phyloP scores from a whole-genome alignment of 2,797 vertebrate species.

The Lithobates sylvaticus region DNA sequence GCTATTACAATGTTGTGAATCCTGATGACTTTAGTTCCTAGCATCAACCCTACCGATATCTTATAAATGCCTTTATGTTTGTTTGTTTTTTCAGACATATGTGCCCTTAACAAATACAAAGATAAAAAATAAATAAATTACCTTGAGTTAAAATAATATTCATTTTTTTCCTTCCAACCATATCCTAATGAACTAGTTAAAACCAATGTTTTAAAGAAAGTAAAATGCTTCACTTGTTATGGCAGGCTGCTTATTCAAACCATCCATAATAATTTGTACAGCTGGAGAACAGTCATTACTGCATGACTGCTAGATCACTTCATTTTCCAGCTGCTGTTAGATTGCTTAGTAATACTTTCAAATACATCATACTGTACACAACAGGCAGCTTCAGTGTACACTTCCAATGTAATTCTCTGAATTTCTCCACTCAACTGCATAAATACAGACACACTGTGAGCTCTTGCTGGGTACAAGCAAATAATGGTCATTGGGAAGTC shows the following conservation, averaged over 20 bases:
- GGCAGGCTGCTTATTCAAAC: constrained; percentile 14
- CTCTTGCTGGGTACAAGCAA: neutral
- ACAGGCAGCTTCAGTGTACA: constrained; percentile 15
- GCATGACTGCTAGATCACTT: constrained; percentile 33
- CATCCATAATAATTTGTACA: constrained; percentile 36
- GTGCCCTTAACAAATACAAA: neutral
- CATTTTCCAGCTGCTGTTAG: constrained; percentile 41
- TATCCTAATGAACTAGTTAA: neutral
- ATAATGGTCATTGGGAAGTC: neutral
- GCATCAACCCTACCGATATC: too few species aligned
- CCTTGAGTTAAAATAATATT: neutral
- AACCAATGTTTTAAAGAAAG: neutral
- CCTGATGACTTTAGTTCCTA: too few species aligned
- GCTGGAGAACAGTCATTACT: constrained; percentile 40
- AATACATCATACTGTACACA: constrained; percentile 25
- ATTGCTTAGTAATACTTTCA: constrained; percentile 35
- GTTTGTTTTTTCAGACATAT: too few species aligned
- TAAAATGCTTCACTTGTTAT: constrained; percentile 20
- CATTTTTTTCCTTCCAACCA: neutral
- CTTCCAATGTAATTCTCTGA: constrained; percentile 18
- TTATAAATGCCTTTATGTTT: too few species aligned
- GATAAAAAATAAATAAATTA: neutral
- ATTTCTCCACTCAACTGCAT: neutral
- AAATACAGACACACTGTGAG: neutral
- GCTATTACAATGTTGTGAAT: too few species aligned